Percentiles rank a stretch among this genome's conserved stretches.
These are phyloP conservation scores for Clusia tigrina DNA, from an alignment of 2,888 invertebrate genomes.

Conservation along the genomic window DNA sequence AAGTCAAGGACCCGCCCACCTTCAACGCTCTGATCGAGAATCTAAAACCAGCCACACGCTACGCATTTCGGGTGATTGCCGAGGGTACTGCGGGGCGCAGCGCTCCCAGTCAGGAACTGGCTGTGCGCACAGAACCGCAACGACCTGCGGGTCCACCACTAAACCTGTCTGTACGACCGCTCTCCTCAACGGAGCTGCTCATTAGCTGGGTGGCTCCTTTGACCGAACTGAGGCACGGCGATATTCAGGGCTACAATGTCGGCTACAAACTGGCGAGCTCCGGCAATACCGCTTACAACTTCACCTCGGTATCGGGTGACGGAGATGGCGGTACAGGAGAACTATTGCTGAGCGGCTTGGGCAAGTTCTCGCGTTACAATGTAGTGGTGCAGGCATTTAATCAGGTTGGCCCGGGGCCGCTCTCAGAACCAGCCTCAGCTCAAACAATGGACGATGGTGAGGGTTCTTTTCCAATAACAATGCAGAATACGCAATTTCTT, in stretches of 20 bases:
- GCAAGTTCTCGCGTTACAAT: constrained; percentile 74
- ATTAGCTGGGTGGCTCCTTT: constrained; percentile 79
- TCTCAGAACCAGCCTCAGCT: constrained; percentile 73
- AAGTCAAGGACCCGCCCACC: constrained; percentile 72
- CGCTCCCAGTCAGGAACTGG: constrained; percentile 71
- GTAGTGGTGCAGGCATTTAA: constrained; percentile 79
- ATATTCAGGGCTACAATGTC: constrained; percentile 79
- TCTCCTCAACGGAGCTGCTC: constrained; percentile 77
- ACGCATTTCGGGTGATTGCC: constrained; percentile 75
- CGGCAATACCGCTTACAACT: constrained; percentile 70
- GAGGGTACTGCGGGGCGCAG: constrained; percentile 79
- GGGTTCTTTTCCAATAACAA: constrained; percentile 8
- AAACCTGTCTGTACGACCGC: constrained; percentile 72
- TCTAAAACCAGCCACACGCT: constrained; percentile 75
- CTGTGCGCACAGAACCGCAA: constrained; percentile 74
- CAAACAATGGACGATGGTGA: constrained; percentile 80
- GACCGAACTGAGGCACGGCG: constrained; percentile 75
- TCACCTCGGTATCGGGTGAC: constrained; percentile 74
- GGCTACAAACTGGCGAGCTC: constrained; percentile 65
- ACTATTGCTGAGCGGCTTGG: constrained; percentile 70
- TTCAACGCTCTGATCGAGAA: constrained; percentile 73
- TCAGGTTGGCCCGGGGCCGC: constrained; percentile 76
- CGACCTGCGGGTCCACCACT: constrained; percentile 75
- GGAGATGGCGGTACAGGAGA: constrained; percentile 75
- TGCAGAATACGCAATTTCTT: not conserved